Percentiles rank a stretch among this genome's conserved stretches.
These are phyloP conservation scores for Conus ventricosus DNA, from an alignment of 1,140 invertebrate genomes.

Conservation along the genomic window DNA sequence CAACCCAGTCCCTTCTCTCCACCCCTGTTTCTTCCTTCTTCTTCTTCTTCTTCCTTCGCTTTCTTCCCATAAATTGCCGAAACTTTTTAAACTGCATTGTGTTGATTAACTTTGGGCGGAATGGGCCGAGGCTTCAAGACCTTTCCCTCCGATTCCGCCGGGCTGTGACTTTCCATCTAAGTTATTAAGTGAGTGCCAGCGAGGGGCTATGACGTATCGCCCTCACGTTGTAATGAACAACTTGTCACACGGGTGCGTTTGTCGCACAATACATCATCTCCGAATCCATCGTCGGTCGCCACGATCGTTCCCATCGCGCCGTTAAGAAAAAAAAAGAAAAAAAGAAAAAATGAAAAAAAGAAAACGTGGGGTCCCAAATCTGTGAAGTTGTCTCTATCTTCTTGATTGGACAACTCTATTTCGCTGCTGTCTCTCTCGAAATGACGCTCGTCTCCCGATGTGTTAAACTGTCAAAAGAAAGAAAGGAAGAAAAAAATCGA, in stretches of 20 bases:
- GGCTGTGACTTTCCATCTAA: not conserved
- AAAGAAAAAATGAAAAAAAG: not conserved
- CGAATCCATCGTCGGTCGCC: not conserved
- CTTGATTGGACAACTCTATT: conserved; percentile 26
- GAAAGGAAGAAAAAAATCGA: not conserved
- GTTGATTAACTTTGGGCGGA: conserved; percentile 8
- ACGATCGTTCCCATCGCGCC: not conserved
- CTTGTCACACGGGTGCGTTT: conserved; percentile 14
- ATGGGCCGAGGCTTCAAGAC: not conserved
- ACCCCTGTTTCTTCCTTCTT: not conserved
- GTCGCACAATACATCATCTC: conserved; percentile 12
- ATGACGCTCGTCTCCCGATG: conserved; percentile 12
- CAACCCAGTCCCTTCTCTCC: not conserved
- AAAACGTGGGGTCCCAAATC: not conserved
- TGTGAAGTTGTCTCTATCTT: conserved; percentile 11
- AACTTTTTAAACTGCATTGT: conserved; percentile 21
- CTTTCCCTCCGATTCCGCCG: not conserved
- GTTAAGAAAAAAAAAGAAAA: no score
- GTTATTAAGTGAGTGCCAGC: conserved; percentile 22
- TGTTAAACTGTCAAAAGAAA: conserved; percentile 24
- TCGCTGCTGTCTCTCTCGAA: conserved; percentile 4
- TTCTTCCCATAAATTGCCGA: not conserved
- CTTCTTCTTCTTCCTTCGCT: not conserved
- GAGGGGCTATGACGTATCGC: not conserved
- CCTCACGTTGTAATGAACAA: not conserved